Evolutionary conservation across 2,113 vertebrate species (phyloP), one percentile per base, ranked within the genome.

Genomic region (Labeo catla): DNA sequence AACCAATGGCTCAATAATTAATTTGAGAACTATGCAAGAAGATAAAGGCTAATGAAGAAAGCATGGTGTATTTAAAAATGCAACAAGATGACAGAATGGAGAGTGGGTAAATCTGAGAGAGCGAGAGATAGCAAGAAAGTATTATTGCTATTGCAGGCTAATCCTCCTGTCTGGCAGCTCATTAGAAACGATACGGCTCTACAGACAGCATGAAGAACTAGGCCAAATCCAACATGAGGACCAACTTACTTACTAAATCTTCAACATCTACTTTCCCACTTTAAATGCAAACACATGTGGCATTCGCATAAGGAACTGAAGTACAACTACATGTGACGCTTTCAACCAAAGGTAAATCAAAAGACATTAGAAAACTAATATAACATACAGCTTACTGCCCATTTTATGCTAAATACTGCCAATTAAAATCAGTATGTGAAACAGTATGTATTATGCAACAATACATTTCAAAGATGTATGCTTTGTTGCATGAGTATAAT

Each of bases 1-100:
- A 52, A 49, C 23, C 52, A 28, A 54, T 6, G 36, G 87, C 84
- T 93, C 66, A 89, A 77, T 87, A 76, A 91, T 91, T 93, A 83
- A 89, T 88, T 78, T 73, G 19, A 89, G 15, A 76, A 1, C 1
- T 45, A 10, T 28, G 34, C 68, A 80, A 9, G 6, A 79, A n/a
- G 4, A 21, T 47, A 36, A 81, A 85, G 15, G 43, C 59, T 43
- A 11, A 59, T n/a, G 43, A 66, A 19, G 28, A 68, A 52, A 3
- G 12, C 52, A 61, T 36, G 77, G 74, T 78, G 23, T 36, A 10
- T 34, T 16, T 19, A 66, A 66, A 66, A 66, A 21, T 45, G 36
- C 52, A 50, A 8, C 5, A 61, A 61, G 21, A n/a, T 61, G 8
- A 8, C 9, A 61, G 21, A 23, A 57, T 59, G 34, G 50, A 78